Conservation (phyloP, 2,113 vertebrate genomes). For the Urocitellus parryii region DNA sequence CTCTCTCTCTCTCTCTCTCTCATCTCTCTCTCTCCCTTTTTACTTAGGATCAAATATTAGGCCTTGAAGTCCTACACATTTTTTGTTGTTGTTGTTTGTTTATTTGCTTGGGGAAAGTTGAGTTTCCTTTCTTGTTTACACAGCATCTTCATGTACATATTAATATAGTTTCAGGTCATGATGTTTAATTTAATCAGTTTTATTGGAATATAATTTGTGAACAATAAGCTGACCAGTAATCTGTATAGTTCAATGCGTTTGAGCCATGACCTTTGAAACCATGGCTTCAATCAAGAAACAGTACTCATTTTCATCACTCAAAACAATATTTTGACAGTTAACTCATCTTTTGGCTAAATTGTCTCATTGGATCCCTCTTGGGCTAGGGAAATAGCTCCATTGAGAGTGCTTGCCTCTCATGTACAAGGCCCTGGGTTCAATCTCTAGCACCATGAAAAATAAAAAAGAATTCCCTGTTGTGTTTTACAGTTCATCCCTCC, state of each 20-base stretch:
- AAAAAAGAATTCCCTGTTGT: neutral
- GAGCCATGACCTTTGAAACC: neutral
- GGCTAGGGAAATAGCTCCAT: no score
- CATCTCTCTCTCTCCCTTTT: neutral
- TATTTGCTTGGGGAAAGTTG: neutral
- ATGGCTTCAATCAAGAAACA: neutral
- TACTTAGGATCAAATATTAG: neutral
- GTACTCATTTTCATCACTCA: neutral
- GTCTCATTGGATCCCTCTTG: no score
- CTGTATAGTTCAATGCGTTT: neutral
- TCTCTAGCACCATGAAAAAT: no score
- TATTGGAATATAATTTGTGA: neutral
- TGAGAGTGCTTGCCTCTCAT: no score
- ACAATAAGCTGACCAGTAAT: neutral
- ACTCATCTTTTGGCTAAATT: no score
- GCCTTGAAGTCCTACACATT: neutral
- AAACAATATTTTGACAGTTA: no score
- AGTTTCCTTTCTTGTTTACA: conserved; percentile 44
- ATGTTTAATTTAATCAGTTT: neutral
- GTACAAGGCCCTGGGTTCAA: no score
- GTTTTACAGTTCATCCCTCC: neutral
- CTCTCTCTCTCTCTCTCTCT: no score
- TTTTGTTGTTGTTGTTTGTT: neutral
- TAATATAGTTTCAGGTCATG: neutral
- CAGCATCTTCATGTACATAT: neutral